Evolutionary conservation across 1,140 invertebrate genomes (phyloP), one percentile per base, ranked within the genome.

Genomic region (Zelostemma sp.): DNA sequence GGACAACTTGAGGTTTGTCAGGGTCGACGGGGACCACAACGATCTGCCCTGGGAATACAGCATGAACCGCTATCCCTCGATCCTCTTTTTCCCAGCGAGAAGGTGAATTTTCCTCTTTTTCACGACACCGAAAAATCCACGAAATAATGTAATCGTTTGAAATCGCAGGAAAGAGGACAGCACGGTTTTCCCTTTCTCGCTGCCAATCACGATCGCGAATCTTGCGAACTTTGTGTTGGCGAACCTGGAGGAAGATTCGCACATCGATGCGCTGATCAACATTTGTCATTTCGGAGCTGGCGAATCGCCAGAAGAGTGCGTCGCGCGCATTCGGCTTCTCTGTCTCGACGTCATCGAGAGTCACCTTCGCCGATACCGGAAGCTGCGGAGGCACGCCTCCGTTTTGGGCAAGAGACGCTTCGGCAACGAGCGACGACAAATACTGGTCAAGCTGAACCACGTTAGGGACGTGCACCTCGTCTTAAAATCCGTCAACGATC

Each of bases 31-130:
- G 11, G 90, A 93, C 71, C 86, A 87, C 0, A 93, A 95, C 84
- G 92, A 94, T 84, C 84, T 95, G 50, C 92, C 93, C 1, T 94
- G 93, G 93, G 89, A 92, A 76, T 94, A 90, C 80, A 92, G 90
- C 17, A 91, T 91, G 81, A 88, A 90, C 73, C 86, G 83, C 19
- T 93, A 91, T 85, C 93, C 93, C 6, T 89, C 91, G 0, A 87
- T 95, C 31, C 81, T 95, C 11, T 91, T 94, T 65, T 92, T 93
- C 72, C 92, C 92, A 19, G 87, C 88, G 0, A 80, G 85, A 72
- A 88, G 87, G 90, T 91, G 83, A 78, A 72, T 74, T 45, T 1
- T n/a, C n/a, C n/a, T n/a, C n/a, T n/a, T n/a, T n/a, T n/a, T n/a
- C n/a, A n/a, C n/a, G n/a, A n/a, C n/a, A n/a, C n/a, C n/a, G n/a